A percentile compares a stretch with the other conserved stretches of the same genome.
phyloP scores from a whole-genome alignment of 2,797 vertebrate genomes.

The Acrocephalus scirpaceus region DNA sequence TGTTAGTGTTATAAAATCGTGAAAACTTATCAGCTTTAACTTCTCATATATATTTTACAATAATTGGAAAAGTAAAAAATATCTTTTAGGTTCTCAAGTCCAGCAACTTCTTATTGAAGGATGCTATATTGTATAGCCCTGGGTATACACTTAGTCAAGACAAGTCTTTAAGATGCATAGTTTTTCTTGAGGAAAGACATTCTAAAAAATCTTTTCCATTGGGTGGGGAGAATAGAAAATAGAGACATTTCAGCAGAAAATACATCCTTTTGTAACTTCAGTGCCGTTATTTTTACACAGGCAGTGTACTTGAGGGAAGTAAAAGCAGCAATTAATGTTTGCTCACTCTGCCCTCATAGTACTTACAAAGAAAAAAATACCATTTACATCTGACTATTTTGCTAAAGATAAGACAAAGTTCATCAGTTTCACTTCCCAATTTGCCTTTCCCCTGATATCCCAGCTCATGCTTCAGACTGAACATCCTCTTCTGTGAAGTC shows the following conservation, averaged over 20 bases:
- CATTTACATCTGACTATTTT: not conserved
- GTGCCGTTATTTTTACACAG: not conserved
- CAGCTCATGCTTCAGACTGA: not conserved
- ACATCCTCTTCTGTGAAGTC: not conserved
- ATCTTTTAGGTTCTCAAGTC: not conserved
- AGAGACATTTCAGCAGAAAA: not conserved
- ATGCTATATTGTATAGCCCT: not conserved
- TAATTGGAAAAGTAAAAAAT: not conserved
- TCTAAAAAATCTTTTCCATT: not conserved
- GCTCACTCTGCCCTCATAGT: not conserved
- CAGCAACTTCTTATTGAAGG: not conserved
- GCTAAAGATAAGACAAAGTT: not conserved
- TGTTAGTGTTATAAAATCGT: not conserved
- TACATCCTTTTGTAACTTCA: not conserved
- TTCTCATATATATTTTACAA: not conserved
- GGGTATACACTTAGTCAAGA: not conserved
- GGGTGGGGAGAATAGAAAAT: not conserved
- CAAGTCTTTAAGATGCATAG: not conserved
- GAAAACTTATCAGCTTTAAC: not conserved
- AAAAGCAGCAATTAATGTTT: not conserved
- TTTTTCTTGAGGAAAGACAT: not conserved
- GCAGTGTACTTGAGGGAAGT: not conserved
- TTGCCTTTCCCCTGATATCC: not conserved
- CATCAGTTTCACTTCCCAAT: not conserved
- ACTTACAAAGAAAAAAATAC: not conserved